Conservation (phyloP, 2,113 vertebrate genomes). For the Herpetotheres cachinnans region DNA sequence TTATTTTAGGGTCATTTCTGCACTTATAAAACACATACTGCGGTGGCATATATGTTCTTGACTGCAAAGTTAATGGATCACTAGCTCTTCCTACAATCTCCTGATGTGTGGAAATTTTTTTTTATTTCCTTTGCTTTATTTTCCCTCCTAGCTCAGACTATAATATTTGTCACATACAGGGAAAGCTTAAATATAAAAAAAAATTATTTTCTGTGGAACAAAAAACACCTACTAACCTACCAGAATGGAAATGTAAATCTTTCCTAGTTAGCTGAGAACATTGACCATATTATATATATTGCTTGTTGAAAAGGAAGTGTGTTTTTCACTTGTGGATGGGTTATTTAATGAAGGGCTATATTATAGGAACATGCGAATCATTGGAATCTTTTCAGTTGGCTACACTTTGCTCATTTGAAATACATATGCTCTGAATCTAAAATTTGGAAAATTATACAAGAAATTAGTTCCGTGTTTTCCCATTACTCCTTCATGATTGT, state of each 20-base stretch:
- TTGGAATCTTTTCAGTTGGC: conserved; percentile 61
- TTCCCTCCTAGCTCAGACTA: conserved; percentile 23
- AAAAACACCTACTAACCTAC: conserved; percentile 52
- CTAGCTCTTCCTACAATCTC: conserved; percentile 9
- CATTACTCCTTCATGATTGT: conserved; percentile 3
- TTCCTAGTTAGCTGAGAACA: conserved; percentile 59
- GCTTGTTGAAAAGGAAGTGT: conserved; percentile 66
- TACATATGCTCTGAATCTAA: conserved; percentile 52
- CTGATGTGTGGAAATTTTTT: conserved; percentile 21
- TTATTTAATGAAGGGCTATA: conserved; percentile 68
- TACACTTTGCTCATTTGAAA: conserved; percentile 63
- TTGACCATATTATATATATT: conserved; percentile 56
- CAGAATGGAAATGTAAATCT: conserved; percentile 71
- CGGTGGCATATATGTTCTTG: not conserved
- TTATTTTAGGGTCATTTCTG: not conserved
- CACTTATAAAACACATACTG: not conserved
- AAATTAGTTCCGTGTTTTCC: conserved; percentile 45
- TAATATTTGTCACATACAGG: conserved; percentile 36
- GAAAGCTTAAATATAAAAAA: conserved; percentile 28
- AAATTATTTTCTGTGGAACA: conserved; percentile 53
- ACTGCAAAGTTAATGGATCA: not conserved
- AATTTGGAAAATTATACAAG: conserved; percentile 59
- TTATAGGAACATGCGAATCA: conserved; percentile 65
- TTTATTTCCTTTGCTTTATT: conserved; percentile 32
- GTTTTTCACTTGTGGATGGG: conserved; percentile 52